Evolutionary conservation across 2,888 invertebrate genomes (phyloP), one percentile per base, ranked within the genome.

Genomic region (Scelioninae gen. 1): DNA sequence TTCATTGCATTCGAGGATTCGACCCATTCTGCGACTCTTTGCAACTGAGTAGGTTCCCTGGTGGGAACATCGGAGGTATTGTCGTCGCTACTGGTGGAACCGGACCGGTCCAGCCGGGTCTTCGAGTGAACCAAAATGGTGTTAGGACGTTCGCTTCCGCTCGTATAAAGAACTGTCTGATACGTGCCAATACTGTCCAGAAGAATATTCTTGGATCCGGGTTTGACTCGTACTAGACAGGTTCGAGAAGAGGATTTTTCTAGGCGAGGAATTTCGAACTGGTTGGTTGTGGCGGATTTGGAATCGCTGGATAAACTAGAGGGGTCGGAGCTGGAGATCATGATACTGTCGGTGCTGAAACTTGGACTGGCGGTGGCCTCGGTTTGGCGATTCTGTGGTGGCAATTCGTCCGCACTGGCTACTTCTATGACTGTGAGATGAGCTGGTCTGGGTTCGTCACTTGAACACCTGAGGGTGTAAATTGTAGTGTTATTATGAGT

Each of bases 131-230:
- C 92, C 49, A 91, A 77, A 5, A 90, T 91, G 3, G 91, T 88
- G 53, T 86, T 91, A 7, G 90, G 88, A 40, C 88, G 87, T 31
- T 85, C 89, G 51, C 65, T 84, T 0, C 88, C 88, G 49, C 91
- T 92, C 29, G 95, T 95, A 87, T 96, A 96, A 47, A 96, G 93
- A 38, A 96, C 95, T 0, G 96, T 96, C 11, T 95, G 95, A 32
- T 95, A 94, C 53, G 95, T 95, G 86, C 96, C 95, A 38, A 95
- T 95, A 87, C 96, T 96, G 91, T 96, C 96, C 29, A 97, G 93
- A 5, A 97, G 93, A 87, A 97, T 96, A 90, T 96, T 97, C 89
- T 95, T 96, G 10, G 96, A 96, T 6, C 96, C 96, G 6, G 95
- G 95, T 88, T 96, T 96, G 87, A 96, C 94, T 43, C 96, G 94